These are phyloP conservation scores for Lottia scabra DNA, from an alignment of 2,888 invertebrate species.

Conservation along the genomic window DNA sequence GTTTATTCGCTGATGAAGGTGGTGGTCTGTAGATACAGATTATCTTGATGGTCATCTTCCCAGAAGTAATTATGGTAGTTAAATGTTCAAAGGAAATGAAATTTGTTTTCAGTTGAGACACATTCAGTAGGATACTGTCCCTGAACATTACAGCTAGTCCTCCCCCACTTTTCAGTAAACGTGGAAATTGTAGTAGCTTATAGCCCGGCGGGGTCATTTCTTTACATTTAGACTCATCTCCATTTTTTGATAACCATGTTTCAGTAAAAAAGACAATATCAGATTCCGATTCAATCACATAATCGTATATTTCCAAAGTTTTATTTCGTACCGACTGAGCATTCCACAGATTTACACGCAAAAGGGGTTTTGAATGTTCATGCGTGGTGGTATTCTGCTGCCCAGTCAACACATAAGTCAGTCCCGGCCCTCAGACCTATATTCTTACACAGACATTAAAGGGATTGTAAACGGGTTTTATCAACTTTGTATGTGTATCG, in stretches of 20 bases:
- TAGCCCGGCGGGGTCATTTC: neutral
- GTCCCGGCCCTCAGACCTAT: no score
- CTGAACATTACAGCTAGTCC: neutral
- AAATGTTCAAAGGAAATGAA: neutral
- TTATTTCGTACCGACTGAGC: neutral
- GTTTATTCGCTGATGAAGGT: neutral
- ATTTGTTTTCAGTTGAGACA: neutral
- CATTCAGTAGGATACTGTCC: neutral
- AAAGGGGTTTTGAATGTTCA: neutral
- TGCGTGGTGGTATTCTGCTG: no score
- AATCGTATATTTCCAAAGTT: neutral
- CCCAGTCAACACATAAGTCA: no score
- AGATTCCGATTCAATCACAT: neutral
- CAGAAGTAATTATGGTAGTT: no score
- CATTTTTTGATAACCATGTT: neutral
- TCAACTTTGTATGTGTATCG: no score
- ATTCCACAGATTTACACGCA: neutral
- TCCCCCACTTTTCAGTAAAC: neutral
- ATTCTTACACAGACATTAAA: no score
- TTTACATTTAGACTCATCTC: neutral
- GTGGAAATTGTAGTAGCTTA: neutral
- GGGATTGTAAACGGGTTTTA: no score
- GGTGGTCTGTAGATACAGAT: neutral
- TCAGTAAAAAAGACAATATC: neutral
- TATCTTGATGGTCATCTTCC: neutral